phyloP scores from a whole-genome alignment of 2,113 vertebrate genomes.

The Sminthopsis crassicaudata region DNA sequence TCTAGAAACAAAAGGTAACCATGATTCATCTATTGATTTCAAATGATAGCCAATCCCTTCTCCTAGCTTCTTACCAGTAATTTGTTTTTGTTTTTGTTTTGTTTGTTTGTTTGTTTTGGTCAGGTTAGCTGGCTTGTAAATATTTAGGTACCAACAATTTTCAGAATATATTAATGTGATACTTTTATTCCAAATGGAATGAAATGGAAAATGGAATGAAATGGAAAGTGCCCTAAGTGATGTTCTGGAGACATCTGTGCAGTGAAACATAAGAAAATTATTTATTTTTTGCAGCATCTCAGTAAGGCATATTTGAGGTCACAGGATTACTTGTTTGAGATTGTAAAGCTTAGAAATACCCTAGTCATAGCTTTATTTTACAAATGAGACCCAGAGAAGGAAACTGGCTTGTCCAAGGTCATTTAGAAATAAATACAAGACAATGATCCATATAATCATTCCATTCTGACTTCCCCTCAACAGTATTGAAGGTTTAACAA shows the following conservation, averaged over 20 bases:
- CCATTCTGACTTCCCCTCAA: not conserved
- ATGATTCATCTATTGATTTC: slow-evolving; percentile 68
- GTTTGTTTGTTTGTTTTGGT: not conserved
- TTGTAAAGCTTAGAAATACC: not conserved
- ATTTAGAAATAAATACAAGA: not conserved
- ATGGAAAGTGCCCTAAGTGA: too few species aligned
- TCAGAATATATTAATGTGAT: slow-evolving; percentile 70
- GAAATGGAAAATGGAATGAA: too few species aligned
- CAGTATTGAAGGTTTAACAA: not conserved
- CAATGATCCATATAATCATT: not conserved
- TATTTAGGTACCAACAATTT: slow-evolving; percentile 89
- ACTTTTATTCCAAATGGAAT: not conserved
- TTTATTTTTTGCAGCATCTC: not conserved
- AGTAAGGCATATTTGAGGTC: not conserved
- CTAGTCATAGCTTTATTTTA: not conserved
- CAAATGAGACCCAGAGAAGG: not conserved
- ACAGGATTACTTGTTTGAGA: not conserved
- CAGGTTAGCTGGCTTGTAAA: slow-evolving; percentile 86
- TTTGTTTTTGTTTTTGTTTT: slow-evolving; percentile 41
- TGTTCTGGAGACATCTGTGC: not conserved
- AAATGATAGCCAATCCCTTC: slow-evolving; percentile 6
- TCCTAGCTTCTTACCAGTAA: slow-evolving; percentile 84
- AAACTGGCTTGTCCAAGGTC: not conserved
- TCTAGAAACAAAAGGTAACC: too few species aligned
- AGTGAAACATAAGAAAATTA: not conserved